Evolutionary conservation across 2,113 vertebrate genomes (phyloP).

Genomic region (Panthera tigris): DNA sequence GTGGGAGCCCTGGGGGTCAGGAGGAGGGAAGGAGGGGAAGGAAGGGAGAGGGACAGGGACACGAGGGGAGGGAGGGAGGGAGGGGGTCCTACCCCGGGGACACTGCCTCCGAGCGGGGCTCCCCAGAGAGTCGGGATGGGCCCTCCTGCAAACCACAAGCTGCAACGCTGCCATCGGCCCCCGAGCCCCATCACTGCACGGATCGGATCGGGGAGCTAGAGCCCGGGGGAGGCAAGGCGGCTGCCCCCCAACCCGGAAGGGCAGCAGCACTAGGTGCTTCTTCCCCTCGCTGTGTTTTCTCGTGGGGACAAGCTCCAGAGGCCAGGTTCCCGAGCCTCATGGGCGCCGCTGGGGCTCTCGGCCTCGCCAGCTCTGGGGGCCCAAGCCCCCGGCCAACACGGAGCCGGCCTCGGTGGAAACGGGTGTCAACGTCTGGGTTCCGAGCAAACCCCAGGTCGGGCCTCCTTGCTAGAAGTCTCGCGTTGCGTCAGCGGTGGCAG

Average conservation of each 20-base stretch:
- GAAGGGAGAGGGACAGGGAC: not conserved
- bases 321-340: not conserved
- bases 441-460: rapidly evolving
- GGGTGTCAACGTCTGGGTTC: not conserved
- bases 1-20: not conserved
- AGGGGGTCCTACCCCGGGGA: rapidly evolving
- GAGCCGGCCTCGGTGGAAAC: rapidly evolving
- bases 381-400: not conserved
- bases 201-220: rapidly evolving
- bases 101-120: rapidly evolving
- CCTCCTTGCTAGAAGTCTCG: not conserved
- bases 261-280: rapidly evolving
- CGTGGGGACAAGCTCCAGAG: not conserved
- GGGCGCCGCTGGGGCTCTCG: not conserved
- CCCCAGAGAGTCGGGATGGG: not conserved
- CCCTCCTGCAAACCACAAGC: not conserved
- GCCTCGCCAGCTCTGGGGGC: rapidly evolving
- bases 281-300: rapidly evolving
- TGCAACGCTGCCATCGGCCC: not conserved
- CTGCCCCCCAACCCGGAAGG: not conserved
- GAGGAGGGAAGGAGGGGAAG: too few relatives aligned
- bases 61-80: not conserved
- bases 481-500: rapidly evolving
- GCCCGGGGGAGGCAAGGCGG: not conserved
- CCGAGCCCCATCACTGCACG: rapidly evolving